Conservation (phyloP, 2,888 invertebrate genomes). For the Catonia carolina region DNA sequence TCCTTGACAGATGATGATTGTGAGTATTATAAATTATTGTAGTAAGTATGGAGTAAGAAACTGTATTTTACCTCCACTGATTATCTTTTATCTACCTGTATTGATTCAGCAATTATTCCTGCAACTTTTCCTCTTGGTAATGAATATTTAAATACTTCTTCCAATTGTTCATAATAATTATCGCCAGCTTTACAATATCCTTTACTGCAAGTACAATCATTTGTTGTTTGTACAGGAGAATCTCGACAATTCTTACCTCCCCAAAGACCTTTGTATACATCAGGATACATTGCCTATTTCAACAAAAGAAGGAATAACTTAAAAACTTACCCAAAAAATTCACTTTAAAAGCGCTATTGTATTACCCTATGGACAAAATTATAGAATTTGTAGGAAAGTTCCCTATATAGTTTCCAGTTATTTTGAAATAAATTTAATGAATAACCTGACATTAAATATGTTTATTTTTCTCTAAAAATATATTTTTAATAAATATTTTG, state of each 20-base stretch:
- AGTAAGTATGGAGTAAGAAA: too few species aligned
- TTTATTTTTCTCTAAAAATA: too few species aligned
- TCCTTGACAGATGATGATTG: too few species aligned
- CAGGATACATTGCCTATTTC: slow-evolving; percentile 81
- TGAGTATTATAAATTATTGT: too few species aligned
- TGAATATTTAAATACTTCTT: slow-evolving; percentile 69
- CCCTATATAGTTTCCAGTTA: not conserved
- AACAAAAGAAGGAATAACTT: slow-evolving; percentile 23
- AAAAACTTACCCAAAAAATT: too few species aligned
- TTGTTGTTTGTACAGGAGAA: slow-evolving; percentile 66
- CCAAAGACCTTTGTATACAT: slow-evolving; percentile 86
- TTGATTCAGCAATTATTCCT: slow-evolving; percentile 89
- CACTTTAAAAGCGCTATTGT: too few species aligned
- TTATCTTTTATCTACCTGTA: too few species aligned
- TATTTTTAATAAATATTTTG: too few species aligned
- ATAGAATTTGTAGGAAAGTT: slow-evolving; percentile 5
- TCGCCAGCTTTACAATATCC: slow-evolving; percentile 64
- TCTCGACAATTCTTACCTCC: slow-evolving; percentile 84
- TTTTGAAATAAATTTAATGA: too few species aligned
- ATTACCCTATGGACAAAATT: not conserved
- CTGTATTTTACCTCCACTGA: too few species aligned
- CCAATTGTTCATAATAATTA: slow-evolving; percentile 75
- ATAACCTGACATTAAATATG: too few species aligned
- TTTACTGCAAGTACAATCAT: slow-evolving; percentile 57
- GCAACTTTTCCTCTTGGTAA: slow-evolving; percentile 74